Evolutionary conservation across 1,140 invertebrate genomes (phyloP).

Genomic region (Drosophila sp.): DNA sequence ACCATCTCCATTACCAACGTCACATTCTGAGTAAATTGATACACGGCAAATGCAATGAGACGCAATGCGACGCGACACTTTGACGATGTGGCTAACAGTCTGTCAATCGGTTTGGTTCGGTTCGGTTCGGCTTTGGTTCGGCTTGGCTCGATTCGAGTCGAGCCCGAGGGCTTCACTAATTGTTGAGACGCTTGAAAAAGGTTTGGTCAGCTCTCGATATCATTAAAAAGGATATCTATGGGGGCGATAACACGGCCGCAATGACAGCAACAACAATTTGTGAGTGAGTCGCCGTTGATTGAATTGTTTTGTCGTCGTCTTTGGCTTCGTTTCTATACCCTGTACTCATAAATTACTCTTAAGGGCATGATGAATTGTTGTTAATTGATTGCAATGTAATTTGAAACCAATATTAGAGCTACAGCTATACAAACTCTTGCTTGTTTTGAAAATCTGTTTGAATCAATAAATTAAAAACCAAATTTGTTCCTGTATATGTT

Average conservation of each 20-base stretch:
- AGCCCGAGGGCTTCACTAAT: slow-evolving; percentile 44
- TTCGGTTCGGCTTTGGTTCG: too few relatives aligned
- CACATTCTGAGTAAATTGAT: slow-evolving; percentile 65
- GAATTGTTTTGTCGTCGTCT: slow-evolving; percentile 73
- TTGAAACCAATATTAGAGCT: too few relatives aligned
- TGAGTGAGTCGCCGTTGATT: slow-evolving; percentile 63
- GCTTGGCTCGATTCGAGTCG: too few relatives aligned
- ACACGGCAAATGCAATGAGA: slow-evolving; percentile 26
- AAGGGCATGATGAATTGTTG: background rate
- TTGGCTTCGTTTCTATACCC: slow-evolving; percentile 45
- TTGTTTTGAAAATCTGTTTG: too few relatives aligned
- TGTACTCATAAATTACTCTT: background rate
- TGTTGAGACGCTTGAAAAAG: slow-evolving; percentile 61
- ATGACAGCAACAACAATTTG: slow-evolving; percentile 34
- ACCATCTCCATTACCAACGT: slow-evolving; percentile 29
- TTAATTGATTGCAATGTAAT: too few relatives aligned
- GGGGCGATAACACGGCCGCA: slow-evolving; percentile 74
- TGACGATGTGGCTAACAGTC: slow-evolving; percentile 24
- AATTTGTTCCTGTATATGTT: too few relatives aligned
- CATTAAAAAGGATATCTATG: slow-evolving; percentile 80
- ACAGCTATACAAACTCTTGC: too few relatives aligned
- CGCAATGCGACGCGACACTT: slow-evolving; percentile 16
- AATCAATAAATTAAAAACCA: too few relatives aligned
- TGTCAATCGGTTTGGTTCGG: slow-evolving; percentile 32
- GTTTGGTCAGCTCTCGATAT: slow-evolving; percentile 71